Evolutionary conservation across 1,140 invertebrate species (phyloP).

Genomic region (Odontomachus brunneus): DNA sequence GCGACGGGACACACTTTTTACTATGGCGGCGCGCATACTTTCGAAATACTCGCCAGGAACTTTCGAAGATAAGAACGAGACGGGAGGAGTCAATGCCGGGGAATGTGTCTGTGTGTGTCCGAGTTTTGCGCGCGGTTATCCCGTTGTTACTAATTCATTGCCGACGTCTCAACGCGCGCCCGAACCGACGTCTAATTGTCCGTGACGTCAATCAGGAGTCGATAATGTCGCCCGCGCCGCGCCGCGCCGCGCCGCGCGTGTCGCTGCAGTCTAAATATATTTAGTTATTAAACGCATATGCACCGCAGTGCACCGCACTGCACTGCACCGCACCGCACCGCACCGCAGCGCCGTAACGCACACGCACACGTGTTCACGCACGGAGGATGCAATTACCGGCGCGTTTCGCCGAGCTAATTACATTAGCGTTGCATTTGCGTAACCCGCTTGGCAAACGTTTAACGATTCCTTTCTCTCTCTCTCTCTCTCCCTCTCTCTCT

Average conservation of each 20-base stretch:
- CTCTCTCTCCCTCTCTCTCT: constrained; percentile 35
- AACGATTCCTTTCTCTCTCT: constrained; percentile 37
- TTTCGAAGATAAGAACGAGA: background rate
- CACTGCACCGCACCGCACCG: too few relatives aligned
- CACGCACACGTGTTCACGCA: background rate
- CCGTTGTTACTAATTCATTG: constrained; percentile 1
- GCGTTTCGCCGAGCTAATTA: constrained; percentile 46
- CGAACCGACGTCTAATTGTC: constrained; percentile 21
- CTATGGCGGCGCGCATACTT: too few relatives aligned
- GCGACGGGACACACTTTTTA: too few relatives aligned
- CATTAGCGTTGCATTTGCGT: constrained; percentile 39
- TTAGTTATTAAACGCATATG: constrained; percentile 36
- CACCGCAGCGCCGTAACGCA: too few relatives aligned
- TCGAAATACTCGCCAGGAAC: background rate
- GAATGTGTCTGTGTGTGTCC: background rate
- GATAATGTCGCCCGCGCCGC: constrained; percentile 8
- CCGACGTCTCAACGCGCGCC: constrained; percentile 5
- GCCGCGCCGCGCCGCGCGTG: background rate
- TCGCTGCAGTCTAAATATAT: constrained; percentile 26
- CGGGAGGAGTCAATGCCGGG: background rate
- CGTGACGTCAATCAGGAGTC: constrained; percentile 19
- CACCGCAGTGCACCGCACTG: background rate
- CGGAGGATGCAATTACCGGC: constrained; percentile 30
- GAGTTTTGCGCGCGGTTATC: background rate
- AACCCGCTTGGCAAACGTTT: constrained; percentile 30